These are phyloP conservation scores for Penaeus monodon DNA, from an alignment of 2,888 invertebrate species.

Conservation along the genomic window DNA sequence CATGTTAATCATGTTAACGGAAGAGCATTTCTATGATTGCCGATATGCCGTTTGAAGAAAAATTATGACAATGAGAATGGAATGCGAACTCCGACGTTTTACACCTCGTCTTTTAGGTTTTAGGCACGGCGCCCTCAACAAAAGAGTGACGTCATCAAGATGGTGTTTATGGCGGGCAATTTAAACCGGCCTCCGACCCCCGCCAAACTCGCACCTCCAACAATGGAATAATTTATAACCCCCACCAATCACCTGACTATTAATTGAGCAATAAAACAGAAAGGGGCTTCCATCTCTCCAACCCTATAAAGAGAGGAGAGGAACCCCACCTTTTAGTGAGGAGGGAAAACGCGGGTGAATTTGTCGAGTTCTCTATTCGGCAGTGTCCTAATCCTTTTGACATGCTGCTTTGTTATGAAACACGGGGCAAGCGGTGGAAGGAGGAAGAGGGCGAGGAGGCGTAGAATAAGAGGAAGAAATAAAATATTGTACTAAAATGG, in stretches of 20 bases:
- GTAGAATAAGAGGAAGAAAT: too few relatives aligned
- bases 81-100: slow-evolving; percentile 13
- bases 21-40: too few relatives aligned
- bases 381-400: slow-evolving; percentile 5
- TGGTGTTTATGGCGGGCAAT: slow-evolving; percentile 54
- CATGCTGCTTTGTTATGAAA: neutral
- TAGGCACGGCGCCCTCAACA: slow-evolving; percentile 46
- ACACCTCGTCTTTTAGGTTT: slow-evolving; percentile 37
- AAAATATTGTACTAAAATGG: too few relatives aligned
- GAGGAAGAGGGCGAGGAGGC: too few relatives aligned
- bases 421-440: neutral
- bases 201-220: slow-evolving; percentile 54
- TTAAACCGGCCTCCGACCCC: slow-evolving; percentile 50
- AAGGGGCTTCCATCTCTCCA: slow-evolving; percentile 42
- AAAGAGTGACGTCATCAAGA: slow-evolving; percentile 38
- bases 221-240: slow-evolving; percentile 57
- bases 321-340: slow-evolving; percentile 32
- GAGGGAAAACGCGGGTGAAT: neutral
- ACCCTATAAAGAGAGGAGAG: slow-evolving; percentile 11
- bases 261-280: slow-evolving; percentile 52
- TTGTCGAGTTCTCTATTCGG: slow-evolving; percentile 10
- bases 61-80: neutral
- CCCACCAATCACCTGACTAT: slow-evolving; percentile 53
- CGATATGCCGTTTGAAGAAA: neutral
- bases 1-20: too few relatives aligned